A percentile compares a stretch with the other conserved stretches of the same genome.
These are phyloP conservation scores for Yponomeuta plumbellus DNA, from an alignment of 2,888 invertebrate genomes.

Conservation along the genomic window DNA sequence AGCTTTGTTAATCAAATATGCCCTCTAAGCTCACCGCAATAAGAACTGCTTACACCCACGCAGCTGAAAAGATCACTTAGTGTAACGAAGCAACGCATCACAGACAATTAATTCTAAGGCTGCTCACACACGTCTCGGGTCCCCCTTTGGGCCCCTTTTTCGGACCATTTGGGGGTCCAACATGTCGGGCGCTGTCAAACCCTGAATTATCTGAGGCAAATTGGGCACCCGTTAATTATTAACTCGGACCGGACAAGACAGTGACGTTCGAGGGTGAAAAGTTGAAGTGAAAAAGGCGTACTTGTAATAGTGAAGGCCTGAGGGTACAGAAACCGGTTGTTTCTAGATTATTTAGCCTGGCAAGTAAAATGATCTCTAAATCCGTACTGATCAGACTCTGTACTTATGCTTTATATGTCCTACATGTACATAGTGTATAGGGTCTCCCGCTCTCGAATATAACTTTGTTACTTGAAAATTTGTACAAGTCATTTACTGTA, in stretches of 20 bases:
- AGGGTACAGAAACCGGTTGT: too few relatives aligned
- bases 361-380: too few relatives aligned
- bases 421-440: too few relatives aligned
- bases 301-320: background rate
- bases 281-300: constrained; percentile 19
- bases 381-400: too few relatives aligned
- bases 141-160: constrained; percentile 26
- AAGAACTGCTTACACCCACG: background rate
- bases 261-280: constrained; percentile 35
- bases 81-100: constrained; percentile 12
- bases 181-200: constrained; percentile 32
- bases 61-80: background rate
- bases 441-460: too few relatives aligned
- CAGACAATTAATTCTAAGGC: constrained; percentile 15
- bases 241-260: constrained; percentile 40
- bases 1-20: background rate
- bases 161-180: constrained; percentile 20
- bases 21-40: background rate
- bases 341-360: too few relatives aligned
- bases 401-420: too few relatives aligned
- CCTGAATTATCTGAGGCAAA: constrained; percentile 53
- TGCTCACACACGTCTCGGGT: background rate
- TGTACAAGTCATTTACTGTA: too few relatives aligned
- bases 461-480: too few relatives aligned
- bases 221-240: constrained; percentile 63